Evolutionary conservation across 1,140 invertebrate genomes (phyloP), one percentile per base, ranked within the genome.

Genomic region (Liolophura sinensis): DNA sequence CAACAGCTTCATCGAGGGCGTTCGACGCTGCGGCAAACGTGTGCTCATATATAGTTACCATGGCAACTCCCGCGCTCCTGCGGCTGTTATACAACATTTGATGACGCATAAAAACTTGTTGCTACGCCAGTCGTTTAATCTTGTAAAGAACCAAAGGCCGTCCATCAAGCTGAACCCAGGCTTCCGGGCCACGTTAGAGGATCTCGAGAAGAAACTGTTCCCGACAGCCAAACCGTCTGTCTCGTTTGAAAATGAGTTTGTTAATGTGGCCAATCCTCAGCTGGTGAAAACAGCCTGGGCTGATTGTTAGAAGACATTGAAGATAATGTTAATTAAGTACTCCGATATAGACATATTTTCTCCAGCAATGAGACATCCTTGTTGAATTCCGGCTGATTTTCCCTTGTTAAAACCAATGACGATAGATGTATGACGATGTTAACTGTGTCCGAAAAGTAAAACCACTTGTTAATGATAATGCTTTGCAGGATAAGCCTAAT

Each of bases 1-100:
- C 15, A 80, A 81, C 64, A 72, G 73, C 47, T 82, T 82, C 60
- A 79, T 82, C 54, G 73, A 80, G 64, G 79, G 76, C 20, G 74
- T 75, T 24, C 61, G 76, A 20, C 63, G 65, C 14, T 72, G 72
- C 16, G 68, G 67, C 15, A 74, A 75, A 27, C 67, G 64, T 18
- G 77, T 79, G 6, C 66, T 82, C 0, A 74, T 82, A 0, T 78
- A 70, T 60, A 80, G 78, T 63, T 79, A 80, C 59, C 61, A 77
- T 47, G 79, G 80, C 18, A 76, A 75, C 14, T 81, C 79, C 0
- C 70, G 80, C 12, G 75, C 78, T 1, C 68, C 80, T 0, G 71
- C 75, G 15, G 75, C 74, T 40, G 77, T 73, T 15, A 74, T 82
- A n/a, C 80, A 82, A 67, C 77, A 82, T 63, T 62, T 82, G 20